Base-by-base conservation (phyloP, 2,797 vertebrate species). In the Uromys caudimaculatus region DNA sequence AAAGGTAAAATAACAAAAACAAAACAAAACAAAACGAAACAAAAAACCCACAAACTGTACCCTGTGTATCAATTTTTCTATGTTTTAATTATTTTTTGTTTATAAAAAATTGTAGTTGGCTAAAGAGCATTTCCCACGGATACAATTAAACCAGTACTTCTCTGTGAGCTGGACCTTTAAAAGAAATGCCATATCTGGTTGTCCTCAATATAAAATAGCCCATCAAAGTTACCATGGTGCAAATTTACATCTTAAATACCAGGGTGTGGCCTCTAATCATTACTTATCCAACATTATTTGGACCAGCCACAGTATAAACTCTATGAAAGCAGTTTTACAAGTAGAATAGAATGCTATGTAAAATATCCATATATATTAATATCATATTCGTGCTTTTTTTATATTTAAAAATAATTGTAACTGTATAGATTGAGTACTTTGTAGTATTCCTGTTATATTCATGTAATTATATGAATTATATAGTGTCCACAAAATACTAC, bases 211-310 rank as follows among this genome's bases (percentile, higher is more conserved):
- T 95, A 97, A 98, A 98, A 98, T 97, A 98, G 95, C 89, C 95
- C 96, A 98, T 98, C 97, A 97, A 97, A 98, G 93, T 97, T 98
- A 98, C 95, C 97, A 98, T 97, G 89, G 94, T 98, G 86, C 96
- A 98, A 94, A 97, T 95, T 98, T 98, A 97, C 89, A 91, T 98
- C 96, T 98, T 98, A 98, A 98, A 98, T 98, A 98, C 97, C 98
- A 98, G 86, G 89, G 96, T 35, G 4, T 98, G 97, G 98, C 98
- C 97, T 97, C 93, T 97, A 98, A 97, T 96, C 97, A 96, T 98
- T 98, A 98, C 92, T 97, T 98, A 98, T 96, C 97, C 97, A 96
- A 91, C 98, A 96, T 82, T 54, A 85, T 98, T 98, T 98, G 95
- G 95, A 97, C 93, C 92, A 95, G 81, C 95, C 87, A 77, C 93